Percentiles rank a stretch among this genome's conserved stretches.
Conservation (phyloP, 2,113 vertebrate genomes). For the Syrmaticus mikado region DNA sequence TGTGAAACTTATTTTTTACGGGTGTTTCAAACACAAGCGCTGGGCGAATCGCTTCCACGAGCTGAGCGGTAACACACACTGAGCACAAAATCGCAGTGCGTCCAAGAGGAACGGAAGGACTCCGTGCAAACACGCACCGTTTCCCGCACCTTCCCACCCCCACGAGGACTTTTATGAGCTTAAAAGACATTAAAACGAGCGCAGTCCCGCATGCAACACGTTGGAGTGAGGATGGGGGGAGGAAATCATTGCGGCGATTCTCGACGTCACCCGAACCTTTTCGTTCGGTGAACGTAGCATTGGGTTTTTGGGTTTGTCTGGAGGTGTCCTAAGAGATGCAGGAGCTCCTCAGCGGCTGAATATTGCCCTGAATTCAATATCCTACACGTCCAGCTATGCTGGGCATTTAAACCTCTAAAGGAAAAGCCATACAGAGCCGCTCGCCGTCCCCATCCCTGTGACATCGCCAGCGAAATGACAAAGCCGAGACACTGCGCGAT, state of each 20-base stretch:
- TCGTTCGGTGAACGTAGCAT: not conserved
- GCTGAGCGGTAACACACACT: not conserved
- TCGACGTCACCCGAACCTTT: not conserved
- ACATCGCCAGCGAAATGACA: not conserved
- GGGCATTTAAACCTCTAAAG: rapidly evolving
- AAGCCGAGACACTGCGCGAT: rapidly evolving
- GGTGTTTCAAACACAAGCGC: not conserved
- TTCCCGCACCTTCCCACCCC: rapidly evolving
- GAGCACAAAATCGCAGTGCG: not conserved
- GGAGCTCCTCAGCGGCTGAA: not conserved
- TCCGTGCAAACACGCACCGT: not conserved
- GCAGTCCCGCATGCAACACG: not conserved
- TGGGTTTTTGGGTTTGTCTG: rapidly evolving
- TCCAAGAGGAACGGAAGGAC: not conserved
- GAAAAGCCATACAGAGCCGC: not conserved
- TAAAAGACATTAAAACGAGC: not conserved
- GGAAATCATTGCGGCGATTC: not conserved
- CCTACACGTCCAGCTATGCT: rapidly evolving
- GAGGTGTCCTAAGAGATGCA: not conserved
- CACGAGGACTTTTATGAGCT: not conserved
- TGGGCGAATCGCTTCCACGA: not conserved
- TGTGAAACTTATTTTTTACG: not conserved
- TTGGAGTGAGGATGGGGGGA: not conserved
- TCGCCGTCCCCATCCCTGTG: rapidly evolving
- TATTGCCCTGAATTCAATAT: not conserved